Conservation (phyloP, 2,797 vertebrate genomes). For the Onychomys torridus region DNA sequence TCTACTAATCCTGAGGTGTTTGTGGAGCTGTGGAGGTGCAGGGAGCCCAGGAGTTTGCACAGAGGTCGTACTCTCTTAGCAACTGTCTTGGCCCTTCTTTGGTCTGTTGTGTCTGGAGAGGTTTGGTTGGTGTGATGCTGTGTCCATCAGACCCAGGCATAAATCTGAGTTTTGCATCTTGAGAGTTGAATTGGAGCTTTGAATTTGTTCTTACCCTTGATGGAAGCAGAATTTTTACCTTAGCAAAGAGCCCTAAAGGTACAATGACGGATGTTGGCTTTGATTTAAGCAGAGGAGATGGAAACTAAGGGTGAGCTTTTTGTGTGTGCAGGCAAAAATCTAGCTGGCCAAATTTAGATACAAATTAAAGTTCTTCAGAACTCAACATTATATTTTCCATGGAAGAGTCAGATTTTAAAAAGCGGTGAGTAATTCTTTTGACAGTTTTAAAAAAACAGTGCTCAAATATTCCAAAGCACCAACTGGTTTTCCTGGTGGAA, state of each 20-base stretch:
- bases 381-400: not conserved
- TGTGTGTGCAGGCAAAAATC: not conserved
- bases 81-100: constrained; percentile 31
- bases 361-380: constrained; percentile 39
- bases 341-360: not conserved
- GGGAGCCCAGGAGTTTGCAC: not conserved
- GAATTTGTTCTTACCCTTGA: not conserved
- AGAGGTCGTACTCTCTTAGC: not conserved
- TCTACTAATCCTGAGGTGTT: constrained; percentile 49
- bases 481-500: not conserved
- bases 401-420: constrained; percentile 18
- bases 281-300: not conserved
- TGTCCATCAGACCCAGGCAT: not conserved
- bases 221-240: not conserved
- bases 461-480: not conserved
- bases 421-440: not conserved
- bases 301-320: not conserved
- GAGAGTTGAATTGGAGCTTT: not conserved
- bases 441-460: not conserved
- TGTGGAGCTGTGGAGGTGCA: not conserved
- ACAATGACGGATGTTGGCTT: not conserved
- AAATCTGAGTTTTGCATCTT: not conserved
- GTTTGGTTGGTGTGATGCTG: constrained; percentile 1
- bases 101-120: not conserved
- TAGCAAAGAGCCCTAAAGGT: not conserved